Base-by-base conservation (phyloP, 1,140 invertebrate species). In the Parasteatoda tepidariorum region DNA sequence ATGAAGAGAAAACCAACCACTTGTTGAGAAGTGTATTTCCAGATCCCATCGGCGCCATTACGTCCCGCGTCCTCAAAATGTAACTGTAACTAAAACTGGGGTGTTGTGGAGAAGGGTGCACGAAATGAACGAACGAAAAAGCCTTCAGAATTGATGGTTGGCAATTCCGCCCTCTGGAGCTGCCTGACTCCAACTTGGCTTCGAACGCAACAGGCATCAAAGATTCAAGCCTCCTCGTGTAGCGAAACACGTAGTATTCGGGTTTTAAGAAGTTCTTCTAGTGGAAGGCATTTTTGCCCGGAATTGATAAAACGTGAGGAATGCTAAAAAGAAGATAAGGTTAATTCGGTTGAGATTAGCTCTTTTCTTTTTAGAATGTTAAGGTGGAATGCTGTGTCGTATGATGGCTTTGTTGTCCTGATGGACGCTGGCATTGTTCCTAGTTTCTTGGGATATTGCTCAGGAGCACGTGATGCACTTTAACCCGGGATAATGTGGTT, bases 31-130 rank as follows among this genome's bases (percentile, higher is more conserved):
- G 34, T 13, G 34, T 18, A 68, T 38, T 48, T 68, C 22, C 5
- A 33, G 38, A 68, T 68, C 66, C 66, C 66, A 68, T 68, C 26
- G 66, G 38, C 66, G 66, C 66, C 66, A 48, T 68, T 68, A 68
- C 34, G 38, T 48, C 34, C 38, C 13, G 55, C 34, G 33, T 68
- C 66, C 24, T 48, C 66, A 22, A 68, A 68, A 26, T 13, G 38
- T 24, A 68, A 24, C 5, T 11, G 33, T 6, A 41, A 22, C 24
- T 24, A 38, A 24, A 48, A n/a, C n/a, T n/a, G n/a, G n/a, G n/a
- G n/a, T n/a, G n/a, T n/a, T n/a, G n/a, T n/a, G n/a, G 38, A 26
- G 34, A 26, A n/a, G 34, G 22, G 55, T 22, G 55, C 7, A 59
- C n/a, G 24, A 59, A 15, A 59, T 7, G 2, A 59, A 24, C 13